Evolutionary conservation across 2,113 vertebrate genomes (phyloP), one percentile per base, ranked within the genome.

Genomic region (Enhydra lutris): DNA sequence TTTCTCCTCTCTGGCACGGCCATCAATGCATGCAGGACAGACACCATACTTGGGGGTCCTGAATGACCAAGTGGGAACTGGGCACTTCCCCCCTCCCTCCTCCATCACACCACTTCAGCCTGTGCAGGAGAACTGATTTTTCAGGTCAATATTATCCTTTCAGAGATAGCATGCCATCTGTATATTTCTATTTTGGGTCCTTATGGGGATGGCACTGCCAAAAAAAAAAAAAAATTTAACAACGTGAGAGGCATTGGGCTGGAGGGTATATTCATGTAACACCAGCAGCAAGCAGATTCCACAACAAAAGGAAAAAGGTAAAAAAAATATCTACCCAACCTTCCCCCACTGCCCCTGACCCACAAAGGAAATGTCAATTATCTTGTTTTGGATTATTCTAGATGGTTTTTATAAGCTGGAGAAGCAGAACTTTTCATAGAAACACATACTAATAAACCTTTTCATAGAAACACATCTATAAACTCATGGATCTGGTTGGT

Each of bases 11-110:
- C 50, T n/a, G 26, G 50, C 73, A 65, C 3, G 21, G 61, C 23
- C 34, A 39, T 59, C 21, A 11, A 7, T 3, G 34, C 2, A 4
- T 17, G 24, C 36, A 14, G 3, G 9, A 13, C 13, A 52, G 76
- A 24, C 1, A 0, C 4, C 5, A 4, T 8, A 18, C 0, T 29
- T 14, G n/a, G 1, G 7, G 11, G 5, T 45, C 12, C 2, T 31
- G 47, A 59, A 63, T 7, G 83, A 67, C 57, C 31, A 31, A 34
- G 15, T 1, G 47, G 39, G 29, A 50, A 78, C 26, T 4, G 29
- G 36, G 12, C 15, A n/a, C 39, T 55, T 67, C 6, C 15, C 1
- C 12, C 13, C 10, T 0, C 42, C 71, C 15, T 26, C n/a, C 39
- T 80, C n/a, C 85, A 85, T 31, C 45, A 59, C 11, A 20, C n/a